Base-by-base conservation (phyloP, 1,140 invertebrate species). In the Nasonia longicornis region DNA sequence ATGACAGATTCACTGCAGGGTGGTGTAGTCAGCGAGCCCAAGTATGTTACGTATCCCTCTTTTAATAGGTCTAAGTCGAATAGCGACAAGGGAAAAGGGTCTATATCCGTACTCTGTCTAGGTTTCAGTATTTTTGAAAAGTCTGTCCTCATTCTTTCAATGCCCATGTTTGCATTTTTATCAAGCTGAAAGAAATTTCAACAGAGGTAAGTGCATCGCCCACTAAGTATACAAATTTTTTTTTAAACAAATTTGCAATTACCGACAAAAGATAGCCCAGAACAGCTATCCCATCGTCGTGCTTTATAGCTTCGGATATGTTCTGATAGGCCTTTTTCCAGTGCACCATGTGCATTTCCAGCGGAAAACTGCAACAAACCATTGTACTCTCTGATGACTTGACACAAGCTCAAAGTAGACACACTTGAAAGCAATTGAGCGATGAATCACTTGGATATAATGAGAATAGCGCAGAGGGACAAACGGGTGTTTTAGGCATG, bases 21-120 rank as follows among this genome's bases (percentile, higher is more conserved):
- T 14, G 98, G 97, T 2, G 98, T 98, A 42, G 98, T 99, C 75
- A 99, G 90, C 0, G 97, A 98, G 3, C 98, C 98, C 42, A 93
- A 92, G 89, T 99, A 99, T 0, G 96, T 97, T 84, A 94, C 94
- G 88, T 95, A 96, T 52, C 92, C 66, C 58, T 63, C 77, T 14
- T 83, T 52, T 7, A 77, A 16, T 26, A 83, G 29, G 16, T 77
- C 45, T 7, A 77, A 10, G 35, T 48, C 48, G 20, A 83, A 83
- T 6, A 66, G 10, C 0, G 74, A 31, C 3, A 83, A 42, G 0
- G 82, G 66, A 38, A 83, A 77, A 8, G 82, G 82, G 11, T 72
- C 69, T 4, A 83, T 66, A 26, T 26, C 26, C 7, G 29, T n/a
- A 11, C 16, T 45, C 80, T 83, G 73, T 10, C 11, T 8, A 3